phyloP scores from a whole-genome alignment of 1,140 invertebrate species.

The Ylistrum balloti region DNA sequence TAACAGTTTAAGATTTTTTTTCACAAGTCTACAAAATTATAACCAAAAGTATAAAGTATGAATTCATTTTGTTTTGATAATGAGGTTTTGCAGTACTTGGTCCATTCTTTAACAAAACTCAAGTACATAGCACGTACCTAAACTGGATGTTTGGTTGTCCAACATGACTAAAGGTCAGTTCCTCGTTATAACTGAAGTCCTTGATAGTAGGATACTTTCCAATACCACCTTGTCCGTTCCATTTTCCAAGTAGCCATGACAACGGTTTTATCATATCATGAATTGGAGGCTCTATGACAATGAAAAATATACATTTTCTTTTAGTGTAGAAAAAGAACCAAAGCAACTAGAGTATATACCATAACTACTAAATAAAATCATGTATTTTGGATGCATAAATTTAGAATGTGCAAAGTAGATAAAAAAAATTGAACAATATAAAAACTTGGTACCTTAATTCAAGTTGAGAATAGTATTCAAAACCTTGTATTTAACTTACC shows the following conservation, averaged over 20 bases:
- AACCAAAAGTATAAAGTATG: neutral
- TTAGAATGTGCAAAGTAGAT: too few relatives aligned
- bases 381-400: too few relatives aligned
- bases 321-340: too few relatives aligned
- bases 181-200: conserved; percentile 86
- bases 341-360: too few relatives aligned
- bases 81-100: too few relatives aligned
- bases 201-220: conserved; percentile 86
- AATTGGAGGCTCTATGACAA: neutral
- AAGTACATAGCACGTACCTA: conserved; percentile 66
- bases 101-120: too few relatives aligned
- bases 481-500: neutral
- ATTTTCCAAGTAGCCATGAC: conserved; percentile 86
- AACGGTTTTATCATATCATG: conserved; percentile 82
- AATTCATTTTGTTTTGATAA: too few relatives aligned
- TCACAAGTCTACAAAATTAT: too few relatives aligned
- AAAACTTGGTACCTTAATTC: too few relatives aligned
- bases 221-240: conserved; percentile 83
- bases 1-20: conserved; percentile 80
- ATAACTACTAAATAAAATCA: too few relatives aligned
- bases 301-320: neutral
- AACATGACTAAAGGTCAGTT: conserved; percentile 85
- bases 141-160: conserved; percentile 85
- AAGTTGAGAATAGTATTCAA: too few relatives aligned
- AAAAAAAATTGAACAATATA: too few relatives aligned